These are phyloP conservation scores for Nematopogon swammerdamellus DNA, from an alignment of 2,888 invertebrate genomes.

Conservation along the genomic window DNA sequence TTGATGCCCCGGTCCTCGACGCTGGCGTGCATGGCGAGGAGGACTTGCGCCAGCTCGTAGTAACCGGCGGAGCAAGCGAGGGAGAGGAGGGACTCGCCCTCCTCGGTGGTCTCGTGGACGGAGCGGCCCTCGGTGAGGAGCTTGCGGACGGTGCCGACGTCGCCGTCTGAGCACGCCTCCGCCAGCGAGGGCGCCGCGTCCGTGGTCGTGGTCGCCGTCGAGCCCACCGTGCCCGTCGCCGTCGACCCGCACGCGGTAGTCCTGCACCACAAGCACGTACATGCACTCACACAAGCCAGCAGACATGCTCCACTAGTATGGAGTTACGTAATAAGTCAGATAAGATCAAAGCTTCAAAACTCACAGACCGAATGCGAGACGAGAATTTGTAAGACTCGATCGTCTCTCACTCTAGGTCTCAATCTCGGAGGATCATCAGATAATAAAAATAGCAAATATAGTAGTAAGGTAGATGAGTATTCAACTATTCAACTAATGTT, in stretches of 20 bases:
- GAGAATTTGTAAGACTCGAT: constrained; percentile 26
- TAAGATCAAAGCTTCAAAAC: constrained; percentile 53
- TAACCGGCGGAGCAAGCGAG: constrained; percentile 97
- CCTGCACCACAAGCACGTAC: constrained; percentile 18
- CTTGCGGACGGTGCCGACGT: constrained; percentile 89
- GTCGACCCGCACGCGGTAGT: constrained; percentile 48
- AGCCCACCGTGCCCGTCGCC: constrained; percentile 33
- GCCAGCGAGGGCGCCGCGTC: constrained; percentile 73
- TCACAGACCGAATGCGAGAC: constrained; percentile 31
- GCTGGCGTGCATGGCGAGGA: constrained; percentile 95
- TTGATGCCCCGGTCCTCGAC: constrained; percentile 97
- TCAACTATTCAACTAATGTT: no score
- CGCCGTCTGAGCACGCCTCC: constrained; percentile 92
- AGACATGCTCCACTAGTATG: not conserved
- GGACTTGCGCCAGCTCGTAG: constrained; percentile 94
- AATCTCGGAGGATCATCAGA: constrained; percentile 65
- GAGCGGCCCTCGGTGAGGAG: constrained; percentile 90
- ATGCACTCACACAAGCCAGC: not conserved
- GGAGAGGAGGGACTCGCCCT: constrained; percentile 93
- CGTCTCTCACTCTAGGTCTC: constrained; percentile 31
- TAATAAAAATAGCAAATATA: constrained; percentile 6
- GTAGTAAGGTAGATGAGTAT: no score
- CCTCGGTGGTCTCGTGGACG: constrained; percentile 95
- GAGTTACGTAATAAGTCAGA: constrained; percentile 24
- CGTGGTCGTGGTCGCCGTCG: constrained; percentile 22